Percentiles rank a stretch among this genome's conserved stretches.
Conservation (phyloP, 2,888 invertebrate species). For the Malachius bipustulatus region DNA sequence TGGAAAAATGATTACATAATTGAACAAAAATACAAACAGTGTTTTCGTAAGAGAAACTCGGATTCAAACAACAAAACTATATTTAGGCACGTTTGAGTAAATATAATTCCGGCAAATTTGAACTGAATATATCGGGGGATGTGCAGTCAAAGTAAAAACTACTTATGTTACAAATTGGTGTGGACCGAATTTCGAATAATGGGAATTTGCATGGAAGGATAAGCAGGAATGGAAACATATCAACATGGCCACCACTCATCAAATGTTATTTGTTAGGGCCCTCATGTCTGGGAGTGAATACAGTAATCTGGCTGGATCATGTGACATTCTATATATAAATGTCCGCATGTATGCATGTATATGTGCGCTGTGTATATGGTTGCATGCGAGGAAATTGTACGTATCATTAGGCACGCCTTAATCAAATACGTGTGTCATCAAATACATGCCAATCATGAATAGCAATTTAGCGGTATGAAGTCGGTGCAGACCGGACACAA, state of each 20-base stretch:
- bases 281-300: slow-evolving; percentile 33
- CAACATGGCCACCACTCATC: slow-evolving; percentile 34
- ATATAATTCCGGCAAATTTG: too few species aligned
- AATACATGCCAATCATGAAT: slow-evolving; percentile 35
- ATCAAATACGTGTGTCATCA: slow-evolving; percentile 37
- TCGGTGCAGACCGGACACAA: too few species aligned
- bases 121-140: too few species aligned
- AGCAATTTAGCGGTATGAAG: slow-evolving; percentile 30
- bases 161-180: too few species aligned
- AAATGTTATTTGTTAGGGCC: slow-evolving; percentile 34
- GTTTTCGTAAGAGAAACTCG: too few species aligned
- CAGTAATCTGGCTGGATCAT: slow-evolving; percentile 33
- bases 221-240: slow-evolving; percentile 34
- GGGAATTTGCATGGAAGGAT: slow-evolving; percentile 32
- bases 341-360: slow-evolving; percentile 33
- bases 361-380: too few species aligned
- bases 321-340: too few species aligned
- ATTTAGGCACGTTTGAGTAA: too few species aligned
- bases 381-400: slow-evolving; percentile 36
- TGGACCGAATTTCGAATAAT: slow-evolving; percentile 25
- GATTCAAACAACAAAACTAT: too few species aligned
- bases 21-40: too few species aligned
- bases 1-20: too few species aligned
- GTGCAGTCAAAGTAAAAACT: too few species aligned
- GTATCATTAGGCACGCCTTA: slow-evolving; percentile 36